phyloP scores from a whole-genome alignment of 1,140 invertebrate species.

The Bombus sylvicola region DNA sequence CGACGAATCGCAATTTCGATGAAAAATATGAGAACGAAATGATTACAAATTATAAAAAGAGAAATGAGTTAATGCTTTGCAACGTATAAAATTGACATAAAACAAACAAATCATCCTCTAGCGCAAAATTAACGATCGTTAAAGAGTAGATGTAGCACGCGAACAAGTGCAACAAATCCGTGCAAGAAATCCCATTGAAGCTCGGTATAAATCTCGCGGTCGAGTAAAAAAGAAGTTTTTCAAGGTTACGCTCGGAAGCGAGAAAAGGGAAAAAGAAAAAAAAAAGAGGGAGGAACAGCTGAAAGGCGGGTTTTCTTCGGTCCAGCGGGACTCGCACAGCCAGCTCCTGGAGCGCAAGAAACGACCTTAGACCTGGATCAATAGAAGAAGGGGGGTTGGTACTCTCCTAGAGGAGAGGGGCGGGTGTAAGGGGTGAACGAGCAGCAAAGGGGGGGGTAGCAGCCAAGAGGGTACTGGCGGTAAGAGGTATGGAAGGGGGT shows the following conservation, averaged over 20 bases:
- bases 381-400: conserved; percentile 74
- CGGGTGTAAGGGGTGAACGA: conserved; percentile 50
- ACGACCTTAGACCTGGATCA: conserved; percentile 78
- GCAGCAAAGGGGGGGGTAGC: conserved; percentile 53
- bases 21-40: background rate
- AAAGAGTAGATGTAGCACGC: background rate
- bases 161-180: background rate
- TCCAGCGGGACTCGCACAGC: conserved; percentile 60
- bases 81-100: background rate
- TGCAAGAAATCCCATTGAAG: conserved; percentile 17
- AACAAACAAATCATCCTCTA: background rate
- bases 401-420: conserved; percentile 69
- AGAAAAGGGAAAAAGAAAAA: conserved; percentile 18
- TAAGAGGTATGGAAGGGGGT: conserved; percentile 61
- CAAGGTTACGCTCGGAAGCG: conserved; percentile 59
- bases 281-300: conserved; percentile 15
- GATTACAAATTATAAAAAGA: background rate
- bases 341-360: conserved; percentile 75
- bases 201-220: conserved; percentile 24
- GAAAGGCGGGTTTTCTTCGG: conserved; percentile 48
- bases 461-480: conserved; percentile 62
- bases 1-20: background rate
- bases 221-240: conserved; percentile 46
- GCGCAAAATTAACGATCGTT: background rate
- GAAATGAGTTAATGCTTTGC: background rate